These are phyloP conservation scores for Tragelaphus imberbis DNA, from an alignment of 2,113 vertebrate genomes.

Conservation along the genomic window DNA sequence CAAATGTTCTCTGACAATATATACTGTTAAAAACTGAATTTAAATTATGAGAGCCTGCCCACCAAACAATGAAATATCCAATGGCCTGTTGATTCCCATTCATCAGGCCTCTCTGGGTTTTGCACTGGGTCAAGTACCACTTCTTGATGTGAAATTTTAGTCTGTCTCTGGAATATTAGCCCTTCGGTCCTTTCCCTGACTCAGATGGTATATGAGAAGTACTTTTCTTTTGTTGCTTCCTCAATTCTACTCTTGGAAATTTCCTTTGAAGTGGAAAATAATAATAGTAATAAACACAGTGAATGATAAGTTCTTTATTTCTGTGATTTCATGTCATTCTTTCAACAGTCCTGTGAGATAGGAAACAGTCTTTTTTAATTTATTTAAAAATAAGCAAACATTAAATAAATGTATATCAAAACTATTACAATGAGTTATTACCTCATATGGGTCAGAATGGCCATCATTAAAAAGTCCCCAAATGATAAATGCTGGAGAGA, in stretches of 20 bases:
- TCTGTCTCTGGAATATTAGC: not conserved
- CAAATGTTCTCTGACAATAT: slow-evolving; percentile 30
- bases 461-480: not conserved
- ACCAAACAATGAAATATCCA: not conserved
- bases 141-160: not conserved
- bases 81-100: not conserved
- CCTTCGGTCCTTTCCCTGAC: not conserved
- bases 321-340: not conserved
- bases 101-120: not conserved
- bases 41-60: not conserved
- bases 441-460: not conserved
- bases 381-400: not conserved
- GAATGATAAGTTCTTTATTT: not conserved
- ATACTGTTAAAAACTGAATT: not conserved
- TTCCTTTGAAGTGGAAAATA: not conserved
- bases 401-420: not conserved
- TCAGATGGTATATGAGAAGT: not conserved
- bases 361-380: not conserved
- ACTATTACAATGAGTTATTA: not conserved
- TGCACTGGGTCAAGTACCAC: not conserved
- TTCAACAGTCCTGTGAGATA: not conserved
- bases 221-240: not conserved
- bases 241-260: not conserved
- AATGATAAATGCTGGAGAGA: not conserved
- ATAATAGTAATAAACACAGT: not conserved